Base-by-base conservation (phyloP, 2,888 invertebrate genomes). In the Meiosimyza platycephala region DNA sequence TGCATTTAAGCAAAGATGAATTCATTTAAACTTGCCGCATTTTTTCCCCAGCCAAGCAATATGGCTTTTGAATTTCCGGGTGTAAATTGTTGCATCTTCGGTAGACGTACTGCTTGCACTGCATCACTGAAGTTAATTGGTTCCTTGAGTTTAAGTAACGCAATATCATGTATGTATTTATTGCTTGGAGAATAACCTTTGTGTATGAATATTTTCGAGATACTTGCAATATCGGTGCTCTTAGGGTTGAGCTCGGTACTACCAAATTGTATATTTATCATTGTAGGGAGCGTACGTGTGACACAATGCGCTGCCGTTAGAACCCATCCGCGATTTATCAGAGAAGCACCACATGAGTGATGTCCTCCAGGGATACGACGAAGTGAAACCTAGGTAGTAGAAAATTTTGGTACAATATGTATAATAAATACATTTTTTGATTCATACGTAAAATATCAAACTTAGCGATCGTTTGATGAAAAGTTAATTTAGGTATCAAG, bases 1-100 rank as follows among this genome's bases (percentile, higher is more conserved):
- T n/a, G 13, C 16, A 11, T 13, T 12, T 67, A n/a, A 48, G 15
- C 9, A n/a, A 5, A 59, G 16, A 13, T 6, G 12, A 0, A n/a
- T 73, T 47, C 18, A 40, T 73, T 18, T 22, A 6, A 28, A 75
- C 80, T 73, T 73, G 83, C 85, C 79, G 80, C 81, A 79, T 85
- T 85, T 3, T 83, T 69, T 1, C 87, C 88, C 88, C 88, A 88
- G 16, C 88, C 88, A n/a, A 84, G 78, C 3, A 88, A 76, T 1
- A 78, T 74, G 12, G 80, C 86, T n/a, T 77, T 75, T 28, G 75
- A 76, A 51, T 80, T 79, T 7, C 63, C 79, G 11, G 75, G 70
- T 5, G 80, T 82, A 0, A 64, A 47, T 54, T 80, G 79, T 57
- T 72, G 59, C 7, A 80, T 80, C 73, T 77, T 75, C 0, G 85